Base-by-base conservation (phyloP, 2,888 invertebrate species). In the Teleogryllus oceanicus region DNA sequence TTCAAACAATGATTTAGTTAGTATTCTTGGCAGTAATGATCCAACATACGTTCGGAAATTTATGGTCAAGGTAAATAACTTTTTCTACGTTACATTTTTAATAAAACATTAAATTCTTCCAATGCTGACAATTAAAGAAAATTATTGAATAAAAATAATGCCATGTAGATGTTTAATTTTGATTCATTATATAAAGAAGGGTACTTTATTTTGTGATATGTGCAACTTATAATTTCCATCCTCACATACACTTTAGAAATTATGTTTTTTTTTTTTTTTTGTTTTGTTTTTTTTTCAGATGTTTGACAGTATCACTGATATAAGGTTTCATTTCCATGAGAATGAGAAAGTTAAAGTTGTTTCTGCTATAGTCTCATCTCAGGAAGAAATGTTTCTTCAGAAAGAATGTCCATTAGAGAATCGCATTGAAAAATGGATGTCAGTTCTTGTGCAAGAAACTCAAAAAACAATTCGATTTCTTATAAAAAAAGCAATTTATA, bases 401-500 rank as follows among this genome's bases (percentile, higher is more conserved):
- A 37, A 24, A 37, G n/a, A 24, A 20, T n/a, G 49, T n/a, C n/a
- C 20, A 37, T 16, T 11, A 49, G 18, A 18, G 49, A n/a, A 13
- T 49, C 49, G 10, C 21, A 75, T 20, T 10, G 75, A 75, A 13
- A 49, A 16, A 18, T 77, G 77, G 77, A 13, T 77, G 49, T 49
- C n/a, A 18, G 13, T 4, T 8, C 20, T 77, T 50, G 49, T 77
- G 49, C 8, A 8, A 0, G 77, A 77, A 77, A 77, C n/a, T 24
- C 12, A 49, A 5, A n/a, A 77, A 49, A 77, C 77, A 49, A 20
- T 37, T n/a, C 49, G 11, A n/a, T 77, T 18, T 77, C 4, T 77
- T n/a, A 77, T 18, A 16, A 77, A 77, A n/a, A 77, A n/a, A 21
- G 77, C 77, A 8, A 50, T 77, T n/a, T 77, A 77, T 49, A 13